A percentile compares a stretch with the other conserved stretches of the same genome.
Conservation (phyloP, 2,113 vertebrate species). For the Rutilus rutilus region DNA sequence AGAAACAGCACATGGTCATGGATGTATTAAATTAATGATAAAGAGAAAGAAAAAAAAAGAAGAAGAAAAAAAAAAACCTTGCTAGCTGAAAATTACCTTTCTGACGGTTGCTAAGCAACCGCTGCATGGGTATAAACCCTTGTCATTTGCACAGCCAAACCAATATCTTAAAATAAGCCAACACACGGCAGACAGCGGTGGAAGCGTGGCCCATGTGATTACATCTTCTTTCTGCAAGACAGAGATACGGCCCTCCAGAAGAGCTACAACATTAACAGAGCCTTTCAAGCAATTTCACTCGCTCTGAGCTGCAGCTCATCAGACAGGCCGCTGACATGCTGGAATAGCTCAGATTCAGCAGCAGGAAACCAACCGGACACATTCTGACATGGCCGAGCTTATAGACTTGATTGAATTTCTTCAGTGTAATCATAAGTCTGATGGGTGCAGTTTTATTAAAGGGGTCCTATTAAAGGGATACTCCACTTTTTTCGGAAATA, state of each 20-base stretch:
- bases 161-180: constrained; percentile 74
- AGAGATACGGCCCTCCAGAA: constrained; percentile 53
- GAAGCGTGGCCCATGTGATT: constrained; percentile 63
- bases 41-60: not conserved
- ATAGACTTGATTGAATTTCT: not conserved
- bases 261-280: constrained; percentile 55
- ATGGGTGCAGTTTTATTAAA: not conserved
- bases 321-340: not conserved
- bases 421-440: too few relatives aligned
- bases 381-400: not conserved
- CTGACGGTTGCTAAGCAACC: constrained; percentile 73
- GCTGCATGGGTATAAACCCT: constrained; percentile 66
- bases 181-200: constrained; percentile 50
- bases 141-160: constrained; percentile 76
- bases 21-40: constrained; percentile 26
- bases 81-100: constrained; percentile 72
- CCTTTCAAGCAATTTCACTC: constrained; percentile 26
- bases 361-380: not conserved
- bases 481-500: too few relatives aligned
- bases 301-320: not conserved
- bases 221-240: constrained; percentile 57
- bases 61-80: constrained; percentile 51
- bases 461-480: too few relatives aligned
- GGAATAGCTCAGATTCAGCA: not conserved
- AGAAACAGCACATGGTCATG: not conserved